Evolutionary conservation across 2,113 vertebrate species (phyloP).

Genomic region (Oenanthe melanoleuca): DNA sequence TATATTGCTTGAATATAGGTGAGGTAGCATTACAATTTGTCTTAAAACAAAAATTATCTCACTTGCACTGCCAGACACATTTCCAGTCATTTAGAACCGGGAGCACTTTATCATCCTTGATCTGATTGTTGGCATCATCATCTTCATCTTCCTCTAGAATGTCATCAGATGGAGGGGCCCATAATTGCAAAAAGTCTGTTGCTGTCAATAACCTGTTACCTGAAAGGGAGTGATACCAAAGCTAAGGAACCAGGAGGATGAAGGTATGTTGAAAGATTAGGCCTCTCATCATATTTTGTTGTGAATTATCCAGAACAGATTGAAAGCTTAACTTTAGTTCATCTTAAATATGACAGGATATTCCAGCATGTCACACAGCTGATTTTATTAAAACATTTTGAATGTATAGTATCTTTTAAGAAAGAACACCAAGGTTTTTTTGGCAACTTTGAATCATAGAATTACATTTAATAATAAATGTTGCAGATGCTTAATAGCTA

Average conservation of each 20-base stretch:
- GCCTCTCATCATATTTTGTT: neutral
- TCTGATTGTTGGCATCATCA: conserved; percentile 79
- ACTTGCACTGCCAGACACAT: conserved; percentile 99
- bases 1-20: neutral
- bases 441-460: neutral
- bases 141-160: conserved; percentile 84
- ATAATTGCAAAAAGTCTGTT: conserved; percentile 91
- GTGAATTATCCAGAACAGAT: neutral
- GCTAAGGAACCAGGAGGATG: neutral
- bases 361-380: neutral
- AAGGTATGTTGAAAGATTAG: neutral
- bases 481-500: neutral
- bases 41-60: conserved; percentile 51
- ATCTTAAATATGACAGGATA: neutral
- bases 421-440: neutral
- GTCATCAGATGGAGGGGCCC: conserved; percentile 89
- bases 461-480: neutral
- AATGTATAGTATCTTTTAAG: neutral
- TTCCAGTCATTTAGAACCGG: conserved; percentile 94
- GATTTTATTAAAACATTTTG: neutral
- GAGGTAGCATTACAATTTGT: neutral
- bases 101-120: conserved; percentile 82
- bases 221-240: conserved; percentile 62
- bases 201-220: conserved; percentile 95
- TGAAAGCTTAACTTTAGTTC: neutral